phyloP scores from a whole-genome alignment of 37 sponge, comb jelly and placozoan species.

The Cliona cf. orientalis region DNA sequence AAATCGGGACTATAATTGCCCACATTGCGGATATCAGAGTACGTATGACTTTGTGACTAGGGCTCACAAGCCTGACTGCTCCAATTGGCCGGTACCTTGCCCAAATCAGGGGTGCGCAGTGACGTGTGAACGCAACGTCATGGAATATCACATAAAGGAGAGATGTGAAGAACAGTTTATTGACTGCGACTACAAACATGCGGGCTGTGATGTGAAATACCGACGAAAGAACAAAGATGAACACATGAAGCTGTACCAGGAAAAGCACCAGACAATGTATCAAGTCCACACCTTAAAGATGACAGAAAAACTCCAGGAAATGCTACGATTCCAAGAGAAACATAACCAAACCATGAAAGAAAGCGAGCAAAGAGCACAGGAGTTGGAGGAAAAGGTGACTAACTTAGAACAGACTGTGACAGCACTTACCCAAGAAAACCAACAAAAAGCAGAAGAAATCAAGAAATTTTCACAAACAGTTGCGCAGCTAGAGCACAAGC shows the following conservation, averaged over 20 bases:
- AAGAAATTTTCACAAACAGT: too few species aligned
- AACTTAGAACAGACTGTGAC: neutral
- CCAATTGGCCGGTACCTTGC: neutral
- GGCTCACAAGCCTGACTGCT: neutral
- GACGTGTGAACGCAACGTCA: neutral
- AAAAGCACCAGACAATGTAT: neutral
- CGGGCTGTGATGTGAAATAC: neutral
- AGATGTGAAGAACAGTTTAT: neutral
- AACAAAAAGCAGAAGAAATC: too few species aligned
- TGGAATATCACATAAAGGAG: neutral
- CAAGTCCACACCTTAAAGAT: neutral
- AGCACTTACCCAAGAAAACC: too few species aligned
- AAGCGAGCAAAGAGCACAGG: neutral
- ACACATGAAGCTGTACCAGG: neutral
- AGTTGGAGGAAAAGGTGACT: neutral
- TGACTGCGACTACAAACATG: neutral
- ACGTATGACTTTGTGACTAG: neutral
- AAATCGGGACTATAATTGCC: neutral
- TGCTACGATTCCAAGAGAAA: neutral
- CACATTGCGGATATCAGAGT: neutral
- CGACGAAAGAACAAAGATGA: neutral
- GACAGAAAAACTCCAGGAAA: neutral
- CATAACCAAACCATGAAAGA: neutral
- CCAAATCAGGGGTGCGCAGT: constrained; percentile 10
- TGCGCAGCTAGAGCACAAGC: neutral